Evolutionary conservation across 1,140 invertebrate genomes (phyloP), one percentile per base, ranked within the genome.

Genomic region (Ptiloglossa arizonensis): DNA sequence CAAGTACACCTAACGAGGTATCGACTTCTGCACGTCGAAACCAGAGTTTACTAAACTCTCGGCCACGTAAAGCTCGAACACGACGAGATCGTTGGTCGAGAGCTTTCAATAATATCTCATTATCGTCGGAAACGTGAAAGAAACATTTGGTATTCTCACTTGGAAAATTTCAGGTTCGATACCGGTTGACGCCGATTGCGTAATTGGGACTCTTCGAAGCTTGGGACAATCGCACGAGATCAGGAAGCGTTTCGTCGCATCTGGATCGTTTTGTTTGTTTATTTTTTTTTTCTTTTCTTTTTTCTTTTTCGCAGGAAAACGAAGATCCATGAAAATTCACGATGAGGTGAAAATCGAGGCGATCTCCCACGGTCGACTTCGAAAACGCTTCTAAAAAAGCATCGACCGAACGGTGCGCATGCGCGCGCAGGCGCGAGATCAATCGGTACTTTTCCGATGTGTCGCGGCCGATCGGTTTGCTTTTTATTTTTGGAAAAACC

Each of bases 1-100:
- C 81, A 87, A 88, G 76, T 66, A 68, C 57, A 78, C 71, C 77
- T 75, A 87, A 89, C 88, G 81, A 86, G 79, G 64, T 78, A 87
- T 57, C 83, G 83, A 86, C 62, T 74, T 80, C 81, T 19, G 17
- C 11, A 76, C 78, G 76, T 64, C 78, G 82, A 67, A 78, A 77
- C 46, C 52, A 17, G 54, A 81, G 71, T 86, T 85, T 81, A 76
- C 50, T 70, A 82, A 83, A 85, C 62, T 54, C 35, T 13, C 57
- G 71, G 52, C 46, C 22, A 24, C n/a, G 24, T 17, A 24, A 19
- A n/a, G 29, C 32, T 63, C 54, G 27, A n/a, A 17, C 24, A 11
- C 22, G 22, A 54, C 50, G 24, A 41, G 24, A 57, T 57, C 35
- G 24, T 2, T 6, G n/a, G 11, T 57, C 27, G 27, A 57, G 17